Evolutionary conservation across 2,113 vertebrate genomes (phyloP), one percentile per base, ranked within the genome.

Genomic region (Elaphurus davidianus): DNA sequence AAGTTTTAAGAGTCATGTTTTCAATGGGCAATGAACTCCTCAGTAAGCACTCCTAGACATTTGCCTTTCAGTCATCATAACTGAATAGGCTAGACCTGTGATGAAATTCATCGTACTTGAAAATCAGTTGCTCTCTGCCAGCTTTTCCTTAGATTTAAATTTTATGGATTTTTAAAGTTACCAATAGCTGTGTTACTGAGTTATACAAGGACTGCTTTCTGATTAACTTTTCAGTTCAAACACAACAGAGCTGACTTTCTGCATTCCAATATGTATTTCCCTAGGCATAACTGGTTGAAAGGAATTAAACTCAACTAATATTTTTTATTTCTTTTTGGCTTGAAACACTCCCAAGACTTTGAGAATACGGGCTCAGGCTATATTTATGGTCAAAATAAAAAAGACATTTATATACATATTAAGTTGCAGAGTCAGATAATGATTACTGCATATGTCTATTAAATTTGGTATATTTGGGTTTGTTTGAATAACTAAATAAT

Each of bases 1-100:
- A 95, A 84, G 83, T 98, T 97, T 98, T 98, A 98, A 96, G 96
- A 98, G 97, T 98, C 94, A 97, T 98, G 96, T 98, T 98, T 98
- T 96, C 98, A 98, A 94, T 96, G 97, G 97, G 89, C 93, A 96
- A 15, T 84, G 93, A 96, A 83, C 64, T 79, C 71, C 21, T 82
- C 47, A 47, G 74, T 52, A 84, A 60, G 85, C 60, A 74, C 13
- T 25, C 40, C 11, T 95, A 23, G 60, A 83, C 23, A 43, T 90
- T 90, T 92, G 92, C 94, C 11, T 36, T 82, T 96, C 43, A 91
- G 60, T 84, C 27, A 8, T n/a, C 33, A 92, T 94, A 78, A 97
- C 78, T 59, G 78, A 94, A 45, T 40, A 93, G 52, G 90, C 87
- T 47, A 84, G 81, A 85, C 43, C 47, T 79, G 87, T 79, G 96